Conservation (phyloP, 2,888 invertebrate species). For the Agrotis ipsilon region DNA sequence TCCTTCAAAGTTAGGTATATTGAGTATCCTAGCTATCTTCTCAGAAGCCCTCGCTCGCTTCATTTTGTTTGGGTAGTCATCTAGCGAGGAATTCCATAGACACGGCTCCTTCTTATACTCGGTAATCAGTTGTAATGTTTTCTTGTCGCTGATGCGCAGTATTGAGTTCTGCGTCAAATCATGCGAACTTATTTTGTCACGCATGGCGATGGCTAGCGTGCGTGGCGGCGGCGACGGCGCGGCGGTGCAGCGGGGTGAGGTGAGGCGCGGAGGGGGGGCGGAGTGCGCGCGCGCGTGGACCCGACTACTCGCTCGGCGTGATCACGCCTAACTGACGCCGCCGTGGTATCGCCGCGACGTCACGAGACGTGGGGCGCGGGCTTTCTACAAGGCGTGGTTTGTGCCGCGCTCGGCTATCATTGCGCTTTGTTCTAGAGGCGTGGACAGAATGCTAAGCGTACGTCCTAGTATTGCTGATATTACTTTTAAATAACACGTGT, state of each 20-base stretch:
- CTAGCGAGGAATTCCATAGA: slow-evolving; percentile 73
- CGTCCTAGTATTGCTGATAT: not conserved
- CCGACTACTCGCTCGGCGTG: slow-evolving; percentile 65
- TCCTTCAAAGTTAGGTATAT: slow-evolving; percentile 73
- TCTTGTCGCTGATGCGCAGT: slow-evolving; percentile 69
- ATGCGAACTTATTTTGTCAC: slow-evolving; percentile 48
- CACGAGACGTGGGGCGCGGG: slow-evolving; percentile 34
- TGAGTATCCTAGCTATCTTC: slow-evolving; percentile 73
- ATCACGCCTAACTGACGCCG: slow-evolving; percentile 69
- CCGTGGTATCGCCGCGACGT: slow-evolving; percentile 41
- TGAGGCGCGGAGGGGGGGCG: slow-evolving; percentile 19
- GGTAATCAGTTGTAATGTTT: slow-evolving; percentile 72
- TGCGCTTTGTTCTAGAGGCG: slow-evolving; percentile 39
- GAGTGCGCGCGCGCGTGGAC: slow-evolving; percentile 47
- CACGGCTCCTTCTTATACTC: slow-evolving; percentile 74
- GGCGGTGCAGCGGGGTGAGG: slow-evolving; percentile 22
- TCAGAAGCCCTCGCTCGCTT: slow-evolving; percentile 66
- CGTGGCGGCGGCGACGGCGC: slow-evolving; percentile 21
- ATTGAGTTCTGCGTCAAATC: slow-evolving; percentile 58
- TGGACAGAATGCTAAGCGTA: slow-evolving; percentile 25
- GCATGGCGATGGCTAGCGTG: slow-evolving; percentile 41
- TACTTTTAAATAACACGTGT: slow-evolving; percentile 13
- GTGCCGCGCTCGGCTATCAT: slow-evolving; percentile 8
- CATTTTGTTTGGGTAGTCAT: slow-evolving; percentile 70
- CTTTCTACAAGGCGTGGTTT: slow-evolving; percentile 21